Evolutionary conservation across 2,113 vertebrate genomes (phyloP).

Genomic region (Potamarius usumacintae): DNA sequence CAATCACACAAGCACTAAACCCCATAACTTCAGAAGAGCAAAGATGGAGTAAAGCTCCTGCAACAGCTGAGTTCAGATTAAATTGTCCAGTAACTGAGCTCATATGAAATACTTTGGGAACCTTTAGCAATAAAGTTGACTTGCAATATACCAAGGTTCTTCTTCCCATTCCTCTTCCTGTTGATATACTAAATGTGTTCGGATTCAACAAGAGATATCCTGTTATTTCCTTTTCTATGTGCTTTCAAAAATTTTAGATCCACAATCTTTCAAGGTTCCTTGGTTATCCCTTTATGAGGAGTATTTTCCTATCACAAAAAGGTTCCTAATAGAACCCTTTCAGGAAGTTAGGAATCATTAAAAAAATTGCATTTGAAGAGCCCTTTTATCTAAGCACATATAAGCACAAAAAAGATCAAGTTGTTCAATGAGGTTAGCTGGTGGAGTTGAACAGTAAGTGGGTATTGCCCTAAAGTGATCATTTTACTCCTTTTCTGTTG

Average conservation of each 20-base stretch:
- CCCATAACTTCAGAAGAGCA: background rate
- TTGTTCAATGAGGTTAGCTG: background rate
- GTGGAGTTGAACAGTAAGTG: background rate
- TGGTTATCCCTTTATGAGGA: background rate
- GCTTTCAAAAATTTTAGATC: background rate
- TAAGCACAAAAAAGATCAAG: background rate
- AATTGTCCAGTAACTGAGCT: constrained; percentile 1
- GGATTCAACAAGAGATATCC: background rate
- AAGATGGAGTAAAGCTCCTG: background rate
- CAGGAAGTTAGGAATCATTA: background rate
- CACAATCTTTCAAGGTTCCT: background rate
- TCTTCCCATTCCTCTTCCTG: background rate
- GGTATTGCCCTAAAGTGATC: background rate
- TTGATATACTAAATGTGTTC: background rate
- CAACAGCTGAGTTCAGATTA: constrained; percentile 2
- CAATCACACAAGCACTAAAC: background rate
- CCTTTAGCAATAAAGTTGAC: constrained; percentile 12
- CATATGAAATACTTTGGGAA: background rate
- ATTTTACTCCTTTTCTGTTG: background rate
- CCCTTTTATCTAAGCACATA: background rate
- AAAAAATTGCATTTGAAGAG: background rate
- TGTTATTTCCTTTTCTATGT: background rate
- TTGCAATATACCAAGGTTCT: constrained; percentile 15
- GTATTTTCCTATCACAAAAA: background rate
- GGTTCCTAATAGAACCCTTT: background rate